Evolutionary conservation across 2,113 vertebrate species (phyloP), one percentile per base, ranked within the genome.

Genomic region (Pteropus alecto): DNA sequence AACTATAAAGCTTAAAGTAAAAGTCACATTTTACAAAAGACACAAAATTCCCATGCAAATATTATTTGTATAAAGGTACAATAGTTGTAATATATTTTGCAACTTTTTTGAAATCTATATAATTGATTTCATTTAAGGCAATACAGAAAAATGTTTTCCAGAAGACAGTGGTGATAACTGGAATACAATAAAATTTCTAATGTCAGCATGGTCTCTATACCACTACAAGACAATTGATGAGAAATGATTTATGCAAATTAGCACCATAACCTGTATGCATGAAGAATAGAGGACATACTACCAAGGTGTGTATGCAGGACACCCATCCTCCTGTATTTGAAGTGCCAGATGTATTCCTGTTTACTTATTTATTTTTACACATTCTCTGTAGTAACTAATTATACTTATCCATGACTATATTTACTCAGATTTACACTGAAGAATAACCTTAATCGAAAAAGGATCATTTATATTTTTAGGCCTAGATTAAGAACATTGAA

Each of bases 101-200:
- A 85, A 84, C 5, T 21, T 79, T 71, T 87, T 38, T 38, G 21
- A 95, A 81, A 48, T 84, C 26, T 77, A 3, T 79, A 91, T n/a
- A 94, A 74, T 85, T 88, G 38, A 90, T 30, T 96, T 16, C n/a
- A 61, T 33, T 93, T 90, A 92, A 81, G 28, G 71, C 13, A 91
- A 38, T 46, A 41, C 22, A 90, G 41, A 46, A 77, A 68, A 83
- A 83, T 51, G 21, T 81, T 35, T 87, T 83, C 26, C 41, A 74
- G 67, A 84, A 95, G 21, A 46, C 4, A 74, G 71, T 65, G 6
- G 9, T 79, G 61, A 48, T 54, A 74, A 88, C 51, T 85, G n/a
- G 41, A 81, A 10, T 82, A 70, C 79, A 95, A 74, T 54, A 60
- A 8, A 92, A 41, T 28, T 6, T 61, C 12, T 48, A n/a, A 8